Base-by-base conservation (phyloP, 92 coral and sea anemone species). In the Galaxea fascicularis region DNA sequence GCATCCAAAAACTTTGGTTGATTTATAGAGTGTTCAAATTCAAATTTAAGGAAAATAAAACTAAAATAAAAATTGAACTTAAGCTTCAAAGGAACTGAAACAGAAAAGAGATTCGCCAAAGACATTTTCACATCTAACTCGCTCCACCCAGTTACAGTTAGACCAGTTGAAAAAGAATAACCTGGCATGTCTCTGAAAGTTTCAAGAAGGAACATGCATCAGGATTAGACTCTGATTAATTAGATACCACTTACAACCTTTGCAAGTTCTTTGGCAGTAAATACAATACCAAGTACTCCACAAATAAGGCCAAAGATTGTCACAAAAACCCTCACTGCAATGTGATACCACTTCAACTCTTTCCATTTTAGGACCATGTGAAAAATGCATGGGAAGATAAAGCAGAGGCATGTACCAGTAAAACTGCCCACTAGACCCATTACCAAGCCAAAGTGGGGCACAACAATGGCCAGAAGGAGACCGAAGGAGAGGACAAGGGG, bases 351-450 rank as follows among this genome's bases (percentile, higher is more conserved):
- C 35, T 41, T 87, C 8, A 93, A 84, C 65, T 88, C 86, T 29
- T 91, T 77, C 96, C 96, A 91, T 56, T 88, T 93, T 56, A 93
- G 94, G 22, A 91, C 92, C 51, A 93, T 85, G 75, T 93, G 94
- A 72, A 93, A 93, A 59, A 88, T 10, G 76, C 96, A 93, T 18
- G 94, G 96, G 41, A 93, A 82, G 53, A 90, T 71, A 85, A 93
- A 93, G 13, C 90, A 93, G 30, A 93, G 90, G 39, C 96, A 93
- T 9, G 90, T 93, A 45, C 96, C 96, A 28, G 96, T 93, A 71
- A 93, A 93, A 79, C 96, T 93, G 22, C 92, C 96, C 44, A 93
- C 92, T 54, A 93, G 81, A 53, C 96, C 96, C 96, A 93, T 88
- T 28, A 93, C 77, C 31, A 93, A 72, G 69, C 92, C 96, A 90